Evolutionary conservation across 2,888 invertebrate genomes (phyloP).

Genomic region (Drosophila greeni): DNA sequence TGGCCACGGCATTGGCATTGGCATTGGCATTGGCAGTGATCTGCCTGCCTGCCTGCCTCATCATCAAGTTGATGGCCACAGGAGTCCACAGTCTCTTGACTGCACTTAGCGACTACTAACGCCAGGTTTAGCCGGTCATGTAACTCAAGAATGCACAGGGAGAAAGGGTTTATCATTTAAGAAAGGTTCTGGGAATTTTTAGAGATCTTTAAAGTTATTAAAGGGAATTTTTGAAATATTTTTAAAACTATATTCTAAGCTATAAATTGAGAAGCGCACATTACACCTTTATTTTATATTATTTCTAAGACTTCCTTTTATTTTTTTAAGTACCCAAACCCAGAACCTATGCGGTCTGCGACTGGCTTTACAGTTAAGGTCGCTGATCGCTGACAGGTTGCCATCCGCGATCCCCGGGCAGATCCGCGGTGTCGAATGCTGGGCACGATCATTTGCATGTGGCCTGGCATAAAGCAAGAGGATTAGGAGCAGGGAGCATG

Average conservation of each 20-base stretch:
- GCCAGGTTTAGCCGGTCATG: constrained; percentile 61
- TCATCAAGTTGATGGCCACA: constrained; percentile 64
- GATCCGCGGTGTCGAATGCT: constrained; percentile 58
- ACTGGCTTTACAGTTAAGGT: constrained; percentile 74
- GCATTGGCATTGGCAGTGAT: constrained; percentile 16
- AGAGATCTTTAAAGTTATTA: rapidly evolving
- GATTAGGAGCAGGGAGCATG: constrained; percentile 20
- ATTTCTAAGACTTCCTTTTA: rapidly evolving
- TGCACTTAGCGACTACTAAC: constrained; percentile 72
- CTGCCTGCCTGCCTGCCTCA: constrained; percentile 33
- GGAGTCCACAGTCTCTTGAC: constrained; percentile 37
- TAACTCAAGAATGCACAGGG: constrained; percentile 60
- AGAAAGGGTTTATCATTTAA: neutral
- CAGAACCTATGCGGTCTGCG: constrained; percentile 57
- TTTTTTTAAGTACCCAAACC: constrained; percentile 12
- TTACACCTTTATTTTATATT: no score
- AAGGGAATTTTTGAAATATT: no score
- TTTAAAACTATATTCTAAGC: neutral
- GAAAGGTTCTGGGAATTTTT: neutral
- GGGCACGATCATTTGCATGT: constrained; percentile 71
- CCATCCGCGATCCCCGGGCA: constrained; percentile 39
- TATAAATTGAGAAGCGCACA: no score
- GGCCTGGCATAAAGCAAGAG: constrained; percentile 55
- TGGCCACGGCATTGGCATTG: constrained; percentile 10
- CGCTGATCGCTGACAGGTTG: constrained; percentile 72